phyloP scores from a whole-genome alignment of 1,140 invertebrate genomes.

The fruit fly (Drosophila melanogaster) region DNA sequence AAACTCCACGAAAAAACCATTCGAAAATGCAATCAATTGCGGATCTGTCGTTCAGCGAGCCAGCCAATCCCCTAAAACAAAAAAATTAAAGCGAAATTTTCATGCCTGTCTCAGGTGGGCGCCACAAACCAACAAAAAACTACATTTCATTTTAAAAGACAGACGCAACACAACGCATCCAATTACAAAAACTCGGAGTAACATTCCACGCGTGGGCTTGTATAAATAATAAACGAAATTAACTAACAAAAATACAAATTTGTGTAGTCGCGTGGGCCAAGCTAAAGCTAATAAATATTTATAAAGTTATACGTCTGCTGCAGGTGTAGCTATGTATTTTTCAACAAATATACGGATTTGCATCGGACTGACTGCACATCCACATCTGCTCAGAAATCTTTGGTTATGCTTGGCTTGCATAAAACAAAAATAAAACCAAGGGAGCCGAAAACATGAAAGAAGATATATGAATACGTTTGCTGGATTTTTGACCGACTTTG shows the following conservation, averaged over 20 bases:
- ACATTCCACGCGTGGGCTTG: constrained; percentile 56
- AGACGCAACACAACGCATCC: constrained; percentile 63
- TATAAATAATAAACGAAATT: constrained; percentile 56
- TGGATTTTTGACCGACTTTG: constrained; percentile 60
- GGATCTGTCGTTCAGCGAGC: constrained; percentile 39
- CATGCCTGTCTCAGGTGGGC: constrained; percentile 53
- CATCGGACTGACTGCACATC: constrained; percentile 40
- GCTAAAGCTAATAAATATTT: constrained; percentile 67
- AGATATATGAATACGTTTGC: constrained; percentile 56
- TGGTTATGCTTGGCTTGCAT: constrained; percentile 57
- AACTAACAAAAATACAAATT: constrained; percentile 61
- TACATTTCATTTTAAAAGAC: constrained; percentile 23
- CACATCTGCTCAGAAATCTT: constrained; percentile 31
- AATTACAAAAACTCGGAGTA: constrained; percentile 61
- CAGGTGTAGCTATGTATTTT: constrained; percentile 55
- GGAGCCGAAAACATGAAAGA: constrained; percentile 39
- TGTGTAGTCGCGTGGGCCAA: constrained; percentile 55
- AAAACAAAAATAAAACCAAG: constrained; percentile 25
- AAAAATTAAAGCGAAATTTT: constrained; percentile 44
- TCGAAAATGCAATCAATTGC: constrained; percentile 60
- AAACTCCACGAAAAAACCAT: constrained; percentile 9
- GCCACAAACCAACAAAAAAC: constrained; percentile 21
- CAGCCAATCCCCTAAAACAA: constrained; percentile 59
- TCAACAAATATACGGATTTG: constrained; percentile 33
- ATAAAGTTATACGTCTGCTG: constrained; percentile 38